Evolutionary conservation across 2,797 vertebrate species (phyloP).

Genomic region (Lutjanus campechanus): DNA sequence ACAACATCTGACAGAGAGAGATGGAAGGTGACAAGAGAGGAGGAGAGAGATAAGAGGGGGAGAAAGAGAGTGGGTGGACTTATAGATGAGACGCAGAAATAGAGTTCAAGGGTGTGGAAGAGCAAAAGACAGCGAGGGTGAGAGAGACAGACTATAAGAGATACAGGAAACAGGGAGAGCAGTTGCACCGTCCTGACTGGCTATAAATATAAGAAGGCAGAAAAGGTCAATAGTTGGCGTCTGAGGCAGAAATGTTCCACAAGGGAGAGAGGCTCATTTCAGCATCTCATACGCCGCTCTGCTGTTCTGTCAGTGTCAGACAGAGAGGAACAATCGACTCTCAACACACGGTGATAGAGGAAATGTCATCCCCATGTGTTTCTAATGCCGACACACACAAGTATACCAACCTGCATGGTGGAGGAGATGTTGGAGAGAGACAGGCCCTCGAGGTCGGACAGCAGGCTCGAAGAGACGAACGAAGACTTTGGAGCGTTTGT

Average conservation of each 20-base stretch:
- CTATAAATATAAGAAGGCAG: slow-evolving; percentile 81
- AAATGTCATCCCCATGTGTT: slow-evolving; percentile 47
- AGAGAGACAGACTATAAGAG: slow-evolving; percentile 75
- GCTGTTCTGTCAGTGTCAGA: slow-evolving; percentile 58
- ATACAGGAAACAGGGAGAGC: slow-evolving; percentile 72
- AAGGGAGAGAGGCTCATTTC: slow-evolving; percentile 78
- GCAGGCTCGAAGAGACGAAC: slow-evolving; percentile 87
- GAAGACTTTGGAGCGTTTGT: slow-evolving; percentile 77
- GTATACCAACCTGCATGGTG: slow-evolving; percentile 88
- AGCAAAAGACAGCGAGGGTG: slow-evolving; percentile 57
- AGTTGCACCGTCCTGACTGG: slow-evolving; percentile 56
- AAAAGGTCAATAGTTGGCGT: slow-evolving; percentile 79
- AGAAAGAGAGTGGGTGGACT: slow-evolving; percentile 48
- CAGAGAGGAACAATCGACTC: slow-evolving; percentile 57
- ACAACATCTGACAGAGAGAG: slow-evolving; percentile 74
- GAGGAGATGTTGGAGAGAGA: slow-evolving; percentile 87
- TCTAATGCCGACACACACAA: not conserved
- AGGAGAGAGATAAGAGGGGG: slow-evolving; percentile 48
- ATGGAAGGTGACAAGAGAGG: slow-evolving; percentile 70
- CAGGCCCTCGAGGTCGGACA: slow-evolving; percentile 94
- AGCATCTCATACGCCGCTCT: slow-evolving; percentile 42
- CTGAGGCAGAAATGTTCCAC: slow-evolving; percentile 76
- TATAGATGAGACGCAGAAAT: slow-evolving; percentile 73
- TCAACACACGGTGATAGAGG: slow-evolving; percentile 49
- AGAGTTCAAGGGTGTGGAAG: slow-evolving; percentile 77